Evolutionary conservation across 2,888 invertebrate species (phyloP), one percentile per base, ranked within the genome.

Genomic region (Pomacea canaliculata): DNA sequence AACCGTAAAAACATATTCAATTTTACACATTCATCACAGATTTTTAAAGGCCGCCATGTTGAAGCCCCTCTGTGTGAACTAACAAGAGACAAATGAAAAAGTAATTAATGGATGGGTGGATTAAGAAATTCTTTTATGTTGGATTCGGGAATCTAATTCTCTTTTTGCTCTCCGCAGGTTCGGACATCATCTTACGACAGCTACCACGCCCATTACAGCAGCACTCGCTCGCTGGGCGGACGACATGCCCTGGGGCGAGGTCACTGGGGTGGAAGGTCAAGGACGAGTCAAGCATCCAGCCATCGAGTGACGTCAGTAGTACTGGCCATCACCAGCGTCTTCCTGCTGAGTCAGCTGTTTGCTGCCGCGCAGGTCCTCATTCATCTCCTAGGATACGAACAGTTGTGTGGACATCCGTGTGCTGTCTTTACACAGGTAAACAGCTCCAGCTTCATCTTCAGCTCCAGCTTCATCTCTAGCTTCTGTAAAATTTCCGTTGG

Each of bases 341-440:
- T 78, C 60, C 63, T 75, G 23, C 63, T 78, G n/a, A 78, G 78
- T 69, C 78, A 78, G 78, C 60, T 69, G 27, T 78, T 78, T 48
- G 76, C 78, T 5, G 75, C 71, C 13, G 69, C 74, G 12, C 76
- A 78, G 70, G 76, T 78, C n/a, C 37, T 78, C 23, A 27, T 78
- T 12, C 72, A 76, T 70, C 60, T 78, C 60, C 59, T 67, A 51
- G 78, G 76, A 7, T 13, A 60, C 59, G 66, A 78, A 46, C 48
- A 46, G 60, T n/a, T 1, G 23, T 72, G 71, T 60, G 75, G 48
- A n/a, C 67, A 71, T 37, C 76, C 75, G 19, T 71, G 68, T 56
- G 56, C 62, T 48, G 67, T 76, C 27, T 78, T 78, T 66, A 75
- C 76, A 12, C 78, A 76, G 74, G 74, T 74, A 16, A 10, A 67